These are phyloP conservation scores for Entelurus aequoreus DNA, from an alignment of 2,113 vertebrate genomes.

Conservation along the genomic window DNA sequence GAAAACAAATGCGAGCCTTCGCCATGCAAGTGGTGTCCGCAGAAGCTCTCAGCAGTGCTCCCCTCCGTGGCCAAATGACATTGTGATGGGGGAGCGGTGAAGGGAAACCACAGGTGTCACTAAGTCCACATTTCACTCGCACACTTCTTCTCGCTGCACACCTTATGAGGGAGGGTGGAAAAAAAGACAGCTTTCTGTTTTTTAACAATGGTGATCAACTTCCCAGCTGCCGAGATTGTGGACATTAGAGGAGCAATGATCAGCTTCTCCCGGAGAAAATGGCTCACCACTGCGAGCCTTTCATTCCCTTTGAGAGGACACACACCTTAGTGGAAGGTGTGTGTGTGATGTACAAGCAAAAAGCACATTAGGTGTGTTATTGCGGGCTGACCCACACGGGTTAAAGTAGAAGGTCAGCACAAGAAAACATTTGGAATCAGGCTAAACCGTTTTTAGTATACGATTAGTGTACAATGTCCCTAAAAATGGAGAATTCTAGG, in stretches of 20 bases:
- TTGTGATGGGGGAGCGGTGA: conserved; percentile 45
- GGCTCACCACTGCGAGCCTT: conserved; percentile 49
- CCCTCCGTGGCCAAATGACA: conserved; percentile 52
- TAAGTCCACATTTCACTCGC: conserved; percentile 41
- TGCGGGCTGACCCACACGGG: neutral
- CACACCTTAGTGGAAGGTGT: conserved; percentile 33
- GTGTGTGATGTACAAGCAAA: conserved; percentile 28
- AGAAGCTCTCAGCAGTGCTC: conserved; percentile 52
- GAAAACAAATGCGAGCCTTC: conserved; percentile 73
- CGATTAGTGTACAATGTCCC: too few relatives aligned
- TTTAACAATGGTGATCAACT: conserved; percentile 65
- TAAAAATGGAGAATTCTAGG: too few relatives aligned
- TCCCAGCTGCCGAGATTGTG: conserved; percentile 38
- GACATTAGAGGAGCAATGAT: conserved; percentile 66
- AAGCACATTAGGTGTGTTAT: conserved; percentile 21
- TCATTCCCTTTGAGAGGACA: conserved; percentile 58
- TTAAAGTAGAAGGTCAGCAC: conserved; percentile 14
- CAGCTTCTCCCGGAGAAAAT: conserved; percentile 49
- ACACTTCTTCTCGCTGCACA: conserved; percentile 51
- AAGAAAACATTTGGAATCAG: too few relatives aligned
- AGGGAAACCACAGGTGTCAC: conserved; percentile 27
- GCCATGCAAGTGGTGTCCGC: conserved; percentile 56
- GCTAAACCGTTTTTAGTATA: too few relatives aligned
- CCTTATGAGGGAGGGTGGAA: conserved; percentile 27
- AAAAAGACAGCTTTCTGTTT: conserved; percentile 59